A percentile compares a stretch with the other conserved stretches of the same genome.
phyloP scores from a whole-genome alignment of 2,888 invertebrate species.

The Branchellion lobata region DNA sequence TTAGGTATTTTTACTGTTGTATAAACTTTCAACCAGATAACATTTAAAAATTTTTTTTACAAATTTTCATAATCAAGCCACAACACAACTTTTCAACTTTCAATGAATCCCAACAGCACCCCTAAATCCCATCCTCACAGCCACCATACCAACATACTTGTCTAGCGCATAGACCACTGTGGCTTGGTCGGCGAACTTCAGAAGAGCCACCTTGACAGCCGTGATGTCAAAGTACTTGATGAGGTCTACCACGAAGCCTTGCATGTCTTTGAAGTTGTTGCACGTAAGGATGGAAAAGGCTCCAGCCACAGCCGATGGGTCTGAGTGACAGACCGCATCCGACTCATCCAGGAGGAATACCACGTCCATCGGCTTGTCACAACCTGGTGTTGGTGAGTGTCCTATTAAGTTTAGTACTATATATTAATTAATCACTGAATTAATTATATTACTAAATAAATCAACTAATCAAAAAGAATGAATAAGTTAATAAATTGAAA shows the following conservation, averaged over 20 bases:
- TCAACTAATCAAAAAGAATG: neutral
- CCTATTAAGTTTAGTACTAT: no score
- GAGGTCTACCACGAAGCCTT: neutral
- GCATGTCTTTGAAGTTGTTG: neutral
- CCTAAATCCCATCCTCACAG: no score
- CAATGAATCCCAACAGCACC: no score
- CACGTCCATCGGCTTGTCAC: conserved; percentile 1
- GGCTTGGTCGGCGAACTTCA: conserved; percentile 16
- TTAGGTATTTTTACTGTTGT: no score
- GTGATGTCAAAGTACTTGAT: neutral
- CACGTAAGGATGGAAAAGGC: conserved; percentile 7
- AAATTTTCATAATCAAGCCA: no score
- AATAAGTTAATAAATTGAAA: neutral
- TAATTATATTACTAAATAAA: no score
- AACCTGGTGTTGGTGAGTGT: conserved; percentile 13
- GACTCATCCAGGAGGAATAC: conserved; percentile 12
- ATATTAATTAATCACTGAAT: no score
- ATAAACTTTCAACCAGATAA: no score
- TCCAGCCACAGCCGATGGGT: neutral
- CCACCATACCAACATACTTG: no score
- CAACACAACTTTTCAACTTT: no score
- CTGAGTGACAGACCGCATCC: neutral
- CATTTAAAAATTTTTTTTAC: no score
- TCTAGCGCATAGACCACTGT: neutral
- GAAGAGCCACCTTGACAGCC: neutral